Conservation (phyloP, 2,113 vertebrate genomes). For the Brachypteracias leptosomus region DNA sequence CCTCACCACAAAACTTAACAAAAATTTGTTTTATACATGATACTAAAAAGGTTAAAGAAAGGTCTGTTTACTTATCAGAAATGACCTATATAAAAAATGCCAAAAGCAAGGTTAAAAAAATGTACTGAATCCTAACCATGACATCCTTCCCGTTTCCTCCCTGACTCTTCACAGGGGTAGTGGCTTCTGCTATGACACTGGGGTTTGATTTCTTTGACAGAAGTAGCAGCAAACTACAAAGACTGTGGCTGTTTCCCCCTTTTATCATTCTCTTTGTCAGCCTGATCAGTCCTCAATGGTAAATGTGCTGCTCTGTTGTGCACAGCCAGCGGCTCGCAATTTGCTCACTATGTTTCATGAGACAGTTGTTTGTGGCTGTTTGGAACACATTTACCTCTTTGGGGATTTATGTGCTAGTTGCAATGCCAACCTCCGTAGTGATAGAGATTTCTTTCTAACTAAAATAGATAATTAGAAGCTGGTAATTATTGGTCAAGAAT, state of each 20-base stretch:
- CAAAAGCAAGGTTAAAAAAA: neutral
- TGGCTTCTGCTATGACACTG: neutral
- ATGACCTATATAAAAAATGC: neutral
- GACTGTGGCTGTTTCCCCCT: constrained; percentile 64
- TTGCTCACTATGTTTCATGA: constrained; percentile 81
- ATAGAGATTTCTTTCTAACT: constrained; percentile 81
- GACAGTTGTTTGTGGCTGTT: constrained; percentile 83
- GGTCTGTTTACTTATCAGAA: neutral
- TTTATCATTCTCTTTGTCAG: constrained; percentile 79
- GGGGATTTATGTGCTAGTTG: constrained; percentile 77
- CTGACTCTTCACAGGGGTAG: neutral
- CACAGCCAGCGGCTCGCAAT: constrained; percentile 78
- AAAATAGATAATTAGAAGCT: constrained; percentile 83
- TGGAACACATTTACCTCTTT: constrained; percentile 82
- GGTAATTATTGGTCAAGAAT: constrained; percentile 85
- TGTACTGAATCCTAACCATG: neutral
- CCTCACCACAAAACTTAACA: neutral
- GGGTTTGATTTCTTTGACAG: neutral
- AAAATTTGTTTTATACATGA: neutral
- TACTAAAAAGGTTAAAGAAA: neutral
- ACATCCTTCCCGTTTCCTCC: neutral
- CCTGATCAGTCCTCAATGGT: constrained; percentile 72
- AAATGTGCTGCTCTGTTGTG: constrained; percentile 75
- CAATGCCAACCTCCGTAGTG: constrained; percentile 79
- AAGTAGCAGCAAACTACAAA: constrained; percentile 55